Evolutionary conservation across 2,113 vertebrate genomes (phyloP), one percentile per base, ranked within the genome.

Genomic region (Laterallus jamaicensis): DNA sequence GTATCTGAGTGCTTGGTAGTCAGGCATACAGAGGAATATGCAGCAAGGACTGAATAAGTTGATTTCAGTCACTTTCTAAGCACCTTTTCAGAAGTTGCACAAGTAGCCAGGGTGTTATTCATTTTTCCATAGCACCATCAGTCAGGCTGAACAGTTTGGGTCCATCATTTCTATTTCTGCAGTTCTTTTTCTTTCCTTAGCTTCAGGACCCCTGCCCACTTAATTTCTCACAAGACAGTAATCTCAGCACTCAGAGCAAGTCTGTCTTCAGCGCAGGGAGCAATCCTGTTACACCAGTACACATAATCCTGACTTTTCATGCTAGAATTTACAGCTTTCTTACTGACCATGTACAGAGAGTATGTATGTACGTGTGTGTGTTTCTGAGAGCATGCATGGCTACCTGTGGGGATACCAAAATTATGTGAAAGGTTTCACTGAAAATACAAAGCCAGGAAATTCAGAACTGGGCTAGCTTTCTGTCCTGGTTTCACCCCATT

Each of bases 381-480:
- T 77, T 42, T 49, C 32, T 62, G 58, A 63, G 67, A 70, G 28
- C 71, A 69, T 37, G 52, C 76, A 68, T 71, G 68, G 59, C 47
- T 77, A 94, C 85, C 68, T 92, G 8, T 86, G 69, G 71, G 70
- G 80, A 50, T 84, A 82, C 80, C 75, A 88, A 93, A 93, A 82
- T 76, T 15, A 92, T 71, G 66, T 90, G 94, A 79, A 97, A 91
- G 59, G 58, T 88, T 77, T n/a, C 67, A 83, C 75, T 74, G 14
- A 81, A 92, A 95, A 79, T 83, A 94, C 94, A 96, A 97, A 96
- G 95, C 88, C 95, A 94, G 93, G 97, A 97, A 95, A 92, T 84
- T 18, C 59, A 70, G 49, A 68, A 76, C 71, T 80, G 75, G 74
- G 86, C 90, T 86, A 82, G 75, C 56, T 60, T 88, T 93, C 58